Percentiles rank a stretch among this genome's conserved stretches.
Evolutionary conservation across 2,113 vertebrate genomes (phyloP).

Genomic region (Panthera uncia): DNA sequence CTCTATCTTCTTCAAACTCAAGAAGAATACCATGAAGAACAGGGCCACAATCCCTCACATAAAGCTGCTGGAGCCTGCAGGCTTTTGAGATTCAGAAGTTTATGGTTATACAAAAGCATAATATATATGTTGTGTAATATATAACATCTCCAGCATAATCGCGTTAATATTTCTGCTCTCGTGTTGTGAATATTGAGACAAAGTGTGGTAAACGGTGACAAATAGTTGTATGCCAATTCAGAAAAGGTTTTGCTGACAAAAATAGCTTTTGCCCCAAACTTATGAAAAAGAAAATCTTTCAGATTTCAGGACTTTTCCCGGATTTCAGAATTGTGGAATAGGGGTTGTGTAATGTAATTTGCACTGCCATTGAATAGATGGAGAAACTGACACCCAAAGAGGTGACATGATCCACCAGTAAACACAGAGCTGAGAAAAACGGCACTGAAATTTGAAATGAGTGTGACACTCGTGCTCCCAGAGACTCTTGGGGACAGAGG

Average conservation of each 20-base stretch:
- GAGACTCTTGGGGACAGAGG: not conserved
- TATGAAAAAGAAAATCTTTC: not conserved
- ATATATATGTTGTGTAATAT: accelerated
- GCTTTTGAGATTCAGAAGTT: not conserved
- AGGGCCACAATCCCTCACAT: not conserved
- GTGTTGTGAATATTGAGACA: not conserved
- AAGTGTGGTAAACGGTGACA: not conserved
- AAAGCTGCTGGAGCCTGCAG: not conserved
- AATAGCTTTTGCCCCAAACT: not conserved
- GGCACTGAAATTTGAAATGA: not conserved
- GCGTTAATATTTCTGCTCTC: not conserved
- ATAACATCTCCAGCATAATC: not conserved
- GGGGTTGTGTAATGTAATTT: not conserved
- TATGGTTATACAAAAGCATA: not conserved
- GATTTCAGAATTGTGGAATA: not conserved
- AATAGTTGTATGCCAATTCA: not conserved
- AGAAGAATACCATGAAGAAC: not conserved
- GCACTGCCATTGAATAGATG: not conserved
- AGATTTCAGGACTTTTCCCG: not conserved
- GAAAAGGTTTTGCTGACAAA: not conserved
- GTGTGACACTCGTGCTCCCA: accelerated
- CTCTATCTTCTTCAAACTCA: not conserved
- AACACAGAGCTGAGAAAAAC: not conserved
- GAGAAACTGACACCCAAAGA: not conserved
- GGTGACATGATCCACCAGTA: not conserved